Evolutionary conservation across 2,113 vertebrate species (phyloP).

Genomic region (Aplodontia rufa): DNA sequence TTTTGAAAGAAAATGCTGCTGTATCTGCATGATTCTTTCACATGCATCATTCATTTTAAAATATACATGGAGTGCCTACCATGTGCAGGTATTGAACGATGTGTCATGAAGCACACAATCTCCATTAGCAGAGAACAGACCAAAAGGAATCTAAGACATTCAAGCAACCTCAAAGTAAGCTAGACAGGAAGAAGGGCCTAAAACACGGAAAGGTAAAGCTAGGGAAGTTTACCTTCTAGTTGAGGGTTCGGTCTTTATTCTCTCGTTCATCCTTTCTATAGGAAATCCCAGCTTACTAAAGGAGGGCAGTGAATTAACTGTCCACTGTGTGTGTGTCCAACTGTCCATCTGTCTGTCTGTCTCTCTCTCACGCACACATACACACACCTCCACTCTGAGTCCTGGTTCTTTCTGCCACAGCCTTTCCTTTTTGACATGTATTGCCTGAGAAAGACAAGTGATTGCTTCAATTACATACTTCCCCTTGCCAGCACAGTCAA

Average conservation of each 20-base stretch:
- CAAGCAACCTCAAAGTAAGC: neutral
- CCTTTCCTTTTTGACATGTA: neutral
- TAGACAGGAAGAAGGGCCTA: neutral
- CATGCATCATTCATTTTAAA: neutral
- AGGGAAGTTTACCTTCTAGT: neutral
- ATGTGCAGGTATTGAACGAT: neutral
- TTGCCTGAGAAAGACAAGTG: neutral
- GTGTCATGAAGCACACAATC: neutral
- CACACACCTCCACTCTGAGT: neutral
- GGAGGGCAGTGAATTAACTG: neutral
- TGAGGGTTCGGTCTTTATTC: neutral
- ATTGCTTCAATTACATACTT: neutral
- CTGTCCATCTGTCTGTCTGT: too few species aligned
- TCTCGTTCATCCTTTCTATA: neutral
- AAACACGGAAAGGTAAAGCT: neutral
- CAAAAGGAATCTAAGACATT: neutral
- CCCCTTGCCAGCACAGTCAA: neutral
- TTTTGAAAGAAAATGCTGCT: slow-evolving; percentile 21
- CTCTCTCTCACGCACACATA: too few species aligned
- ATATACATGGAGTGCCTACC: neutral
- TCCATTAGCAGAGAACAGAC: neutral
- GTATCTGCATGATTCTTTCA: neutral
- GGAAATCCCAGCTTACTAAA: neutral
- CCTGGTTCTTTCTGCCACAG: neutral
- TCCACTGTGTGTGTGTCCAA: neutral